Base-by-base conservation (phyloP, 2,797 vertebrate species). In the Semaprochilodus insignis region DNA sequence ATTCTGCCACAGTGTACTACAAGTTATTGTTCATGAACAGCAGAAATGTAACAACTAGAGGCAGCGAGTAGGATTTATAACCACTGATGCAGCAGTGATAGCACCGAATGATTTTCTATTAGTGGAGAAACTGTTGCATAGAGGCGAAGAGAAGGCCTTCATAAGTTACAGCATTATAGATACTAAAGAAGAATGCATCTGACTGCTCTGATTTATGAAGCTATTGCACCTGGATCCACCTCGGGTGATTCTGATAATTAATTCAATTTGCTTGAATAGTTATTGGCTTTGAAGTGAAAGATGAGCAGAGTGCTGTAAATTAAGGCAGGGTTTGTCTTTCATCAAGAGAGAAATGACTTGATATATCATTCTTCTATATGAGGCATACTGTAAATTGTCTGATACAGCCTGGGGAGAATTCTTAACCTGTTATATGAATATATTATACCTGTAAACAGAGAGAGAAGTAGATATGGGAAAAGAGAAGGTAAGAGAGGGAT, bases 261-360 rank as follows among this genome's bases (percentile, higher is more conserved):
- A 76, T 76, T 76, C 74, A 62, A 76, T 25, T 48, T 62, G 57
- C 34, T 62, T 76, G n/a, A 25, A 25, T 23, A 76, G 74, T 48
- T 27, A 76, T 62, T 62, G 74, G 74, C 34, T 48, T 16, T 76
- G 36, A 76, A 23, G 57, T 76, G 31, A 75, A 60, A 60, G 55
- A 75, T 60, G 57, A 75, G 31, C n/a, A 21, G 11, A 5, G 31
- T 59, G 55, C 6, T 75, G 48, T 60, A 76, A 25, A 44, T 62
- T 62, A 48, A 76, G 25, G 74, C 13, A 14, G n/a, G 4, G 55
- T 60, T 60, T 44, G 13, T 72, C 15, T 72, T 54, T 72, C 8
- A 17, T 10, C 17, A 14, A 15, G n/a, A 21, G n/a, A 54, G 44
- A 4, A 72, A 72, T 23, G 25, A 19, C 70, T 52, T 19, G 0